A percentile compares a stretch with the other conserved stretches of the same genome.
Evolutionary conservation across 2,797 vertebrate species (phyloP).

Genomic region (Luscinia megarhynchos): DNA sequence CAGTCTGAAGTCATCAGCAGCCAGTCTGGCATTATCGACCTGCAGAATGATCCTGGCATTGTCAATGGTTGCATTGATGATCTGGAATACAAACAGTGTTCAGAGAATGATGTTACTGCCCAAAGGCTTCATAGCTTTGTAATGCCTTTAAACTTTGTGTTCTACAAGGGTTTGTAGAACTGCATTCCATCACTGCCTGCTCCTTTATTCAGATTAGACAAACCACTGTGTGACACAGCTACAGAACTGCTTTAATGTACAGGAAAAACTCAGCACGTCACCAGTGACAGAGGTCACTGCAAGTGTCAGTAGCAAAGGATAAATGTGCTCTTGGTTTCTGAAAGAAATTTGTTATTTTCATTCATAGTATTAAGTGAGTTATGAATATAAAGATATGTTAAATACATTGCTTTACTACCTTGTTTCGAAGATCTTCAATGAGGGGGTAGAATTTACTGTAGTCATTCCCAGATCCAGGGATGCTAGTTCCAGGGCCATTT

Average conservation of each 20-base stretch:
- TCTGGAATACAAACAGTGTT: constrained; percentile 73
- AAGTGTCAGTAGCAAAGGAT: neutral
- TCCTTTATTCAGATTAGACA: neutral
- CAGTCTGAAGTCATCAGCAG: constrained; percentile 91
- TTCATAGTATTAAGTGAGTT: neutral
- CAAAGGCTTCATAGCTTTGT: neutral
- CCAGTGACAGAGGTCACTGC: neutral
- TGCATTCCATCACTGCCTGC: neutral
- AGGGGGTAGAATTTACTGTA: constrained; percentile 81
- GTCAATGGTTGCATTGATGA: constrained; percentile 78
- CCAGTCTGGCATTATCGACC: constrained; percentile 91
- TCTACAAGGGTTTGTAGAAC: neutral
- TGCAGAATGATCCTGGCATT: constrained; percentile 86
- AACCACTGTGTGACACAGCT: neutral
- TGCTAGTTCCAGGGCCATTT: constrained; percentile 76
- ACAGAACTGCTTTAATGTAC: neutral
- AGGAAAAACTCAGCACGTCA: neutral
- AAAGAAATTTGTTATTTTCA: neutral
- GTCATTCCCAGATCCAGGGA: constrained; percentile 69
- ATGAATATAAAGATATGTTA: neutral
- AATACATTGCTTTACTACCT: constrained; percentile 78
- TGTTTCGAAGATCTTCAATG: constrained; percentile 89
- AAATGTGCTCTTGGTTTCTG: neutral
- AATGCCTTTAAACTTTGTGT: neutral
- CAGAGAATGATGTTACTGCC: neutral